Evolutionary conservation across 2,113 vertebrate genomes (phyloP), one percentile per base, ranked within the genome.

Genomic region (Nycticorax nycticorax): DNA sequence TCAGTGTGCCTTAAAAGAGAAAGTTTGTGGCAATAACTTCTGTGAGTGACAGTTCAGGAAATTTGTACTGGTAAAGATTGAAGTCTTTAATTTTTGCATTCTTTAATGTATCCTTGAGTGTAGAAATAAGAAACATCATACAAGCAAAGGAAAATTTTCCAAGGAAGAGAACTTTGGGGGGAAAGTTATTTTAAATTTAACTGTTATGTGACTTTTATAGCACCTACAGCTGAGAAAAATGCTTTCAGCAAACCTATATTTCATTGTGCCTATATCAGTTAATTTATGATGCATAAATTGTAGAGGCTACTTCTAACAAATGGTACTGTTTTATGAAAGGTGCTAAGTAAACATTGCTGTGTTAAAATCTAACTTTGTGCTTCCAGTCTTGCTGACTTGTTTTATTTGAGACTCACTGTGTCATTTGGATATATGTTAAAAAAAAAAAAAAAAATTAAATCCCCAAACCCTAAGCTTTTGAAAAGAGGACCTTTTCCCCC

Each of bases 401-500:
- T 92, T 73, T 84, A 6, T 74, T 92, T 82, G 85, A 93, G 79
- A 87, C 39, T 28, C 12, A 56, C n/a, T 64, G n/a, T 80, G 52
- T 60, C 77, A 69, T 60, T 91, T 79, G 67, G 43, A 79, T 89
- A 81, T 5, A 66, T 56, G 62, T 88, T 47, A 62, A n/a, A 63
- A 96, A 60, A 79, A 79, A 79, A 79, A 37, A 72, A 48, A 37
- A 21, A 50, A 74, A 52, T 43, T 43, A 60, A 91, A 45, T 50
- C 39, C 22, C 41, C 4, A 92, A 62, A 43, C 17, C 20, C 12
- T 6, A 63, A 80, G 52, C 73, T 84, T 96, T 92, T 92, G 50
- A 55, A 94, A 89, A 95, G 77, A 91, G 62, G 60, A 91, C 35
- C 30, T 94, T 96, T 96, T 88, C 77, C 52, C 92, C 66, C 84